Percentiles rank a stretch among this genome's conserved stretches.
Conservation (phyloP, 2,113 vertebrate species). For the Neomonachus schauinslandi region DNA sequence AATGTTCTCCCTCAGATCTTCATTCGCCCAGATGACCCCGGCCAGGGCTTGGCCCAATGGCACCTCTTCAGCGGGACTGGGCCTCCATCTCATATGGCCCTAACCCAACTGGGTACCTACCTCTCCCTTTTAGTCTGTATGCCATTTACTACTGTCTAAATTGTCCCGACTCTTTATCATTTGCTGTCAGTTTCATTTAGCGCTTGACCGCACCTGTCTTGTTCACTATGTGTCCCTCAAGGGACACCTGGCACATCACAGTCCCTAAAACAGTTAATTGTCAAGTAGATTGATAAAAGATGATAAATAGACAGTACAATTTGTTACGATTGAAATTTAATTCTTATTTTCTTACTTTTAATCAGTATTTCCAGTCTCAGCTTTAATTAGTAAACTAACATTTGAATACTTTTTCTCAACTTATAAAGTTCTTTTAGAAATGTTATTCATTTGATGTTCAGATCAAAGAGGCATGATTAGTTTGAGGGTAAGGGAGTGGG, state of each 20-base stretch:
- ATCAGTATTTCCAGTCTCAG: not conserved
- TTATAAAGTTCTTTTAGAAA: not conserved
- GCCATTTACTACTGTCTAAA: not conserved
- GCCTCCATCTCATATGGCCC: accelerated
- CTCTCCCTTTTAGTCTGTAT: accelerated
- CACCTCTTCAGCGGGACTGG: not conserved
- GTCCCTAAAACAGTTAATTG: not conserved
- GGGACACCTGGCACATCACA: not conserved
- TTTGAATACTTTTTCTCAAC: not conserved
- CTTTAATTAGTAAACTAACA: not conserved
- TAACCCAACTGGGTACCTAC: accelerated
- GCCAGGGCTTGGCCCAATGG: not conserved
- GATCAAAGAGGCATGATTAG: not conserved
- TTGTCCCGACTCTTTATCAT: accelerated
- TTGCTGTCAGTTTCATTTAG: not conserved
- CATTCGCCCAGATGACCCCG: accelerated
- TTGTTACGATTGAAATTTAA: not conserved
- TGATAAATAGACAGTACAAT: not conserved
- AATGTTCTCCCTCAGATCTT: not conserved
- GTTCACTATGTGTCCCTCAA: not conserved
- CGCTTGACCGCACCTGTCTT: accelerated
- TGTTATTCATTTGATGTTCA: not conserved
- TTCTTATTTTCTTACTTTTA: not conserved
- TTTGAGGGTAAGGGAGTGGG: not conserved
- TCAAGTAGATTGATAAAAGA: not conserved